phyloP scores from a whole-genome alignment of 2,113 vertebrate genomes.

The Blennius ocellaris region DNA sequence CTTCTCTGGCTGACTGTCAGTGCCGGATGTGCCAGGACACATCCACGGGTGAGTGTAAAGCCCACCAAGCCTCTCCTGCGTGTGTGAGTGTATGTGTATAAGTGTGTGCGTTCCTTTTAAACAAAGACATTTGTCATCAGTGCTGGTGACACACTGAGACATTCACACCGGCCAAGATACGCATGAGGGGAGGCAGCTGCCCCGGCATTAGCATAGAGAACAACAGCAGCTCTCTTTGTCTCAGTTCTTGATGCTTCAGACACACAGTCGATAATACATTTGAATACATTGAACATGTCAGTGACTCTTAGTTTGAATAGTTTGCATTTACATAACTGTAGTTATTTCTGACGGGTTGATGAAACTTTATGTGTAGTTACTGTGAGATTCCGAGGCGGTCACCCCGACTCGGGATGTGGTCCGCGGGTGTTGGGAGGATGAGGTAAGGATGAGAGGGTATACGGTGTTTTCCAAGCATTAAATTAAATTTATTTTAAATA shows the following conservation, averaged over 20 bases:
- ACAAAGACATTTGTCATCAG: constrained; percentile 65
- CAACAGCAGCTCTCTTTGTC: constrained; percentile 65
- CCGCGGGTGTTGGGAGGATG: too few species aligned
- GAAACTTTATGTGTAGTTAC: too few species aligned
- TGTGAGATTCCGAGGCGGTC: too few species aligned
- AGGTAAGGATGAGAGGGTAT: too few species aligned
- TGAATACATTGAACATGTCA: too few species aligned
- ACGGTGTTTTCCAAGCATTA: too few species aligned
- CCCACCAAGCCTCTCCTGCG: constrained; percentile 16
- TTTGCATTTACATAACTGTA: too few species aligned
- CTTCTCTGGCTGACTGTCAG: neutral
- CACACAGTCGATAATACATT: constrained; percentile 48
- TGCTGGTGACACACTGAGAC: constrained; percentile 57
- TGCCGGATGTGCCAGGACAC: constrained; percentile 32
- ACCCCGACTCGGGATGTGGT: too few species aligned
- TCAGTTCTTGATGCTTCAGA: constrained; percentile 16
- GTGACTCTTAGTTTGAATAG: too few species aligned
- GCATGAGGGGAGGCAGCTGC: constrained; percentile 10
- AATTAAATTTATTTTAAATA: too few species aligned
- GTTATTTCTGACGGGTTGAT: too few species aligned
- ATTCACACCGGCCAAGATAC: constrained; percentile 34
- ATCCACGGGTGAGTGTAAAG: constrained; percentile 32
- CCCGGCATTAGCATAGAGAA: constrained; percentile 64
- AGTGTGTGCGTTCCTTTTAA: neutral
- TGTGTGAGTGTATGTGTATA: neutral